Evolutionary conservation across 2,797 vertebrate species (phyloP).

Genomic region (Pseudochirops corinnae): DNA sequence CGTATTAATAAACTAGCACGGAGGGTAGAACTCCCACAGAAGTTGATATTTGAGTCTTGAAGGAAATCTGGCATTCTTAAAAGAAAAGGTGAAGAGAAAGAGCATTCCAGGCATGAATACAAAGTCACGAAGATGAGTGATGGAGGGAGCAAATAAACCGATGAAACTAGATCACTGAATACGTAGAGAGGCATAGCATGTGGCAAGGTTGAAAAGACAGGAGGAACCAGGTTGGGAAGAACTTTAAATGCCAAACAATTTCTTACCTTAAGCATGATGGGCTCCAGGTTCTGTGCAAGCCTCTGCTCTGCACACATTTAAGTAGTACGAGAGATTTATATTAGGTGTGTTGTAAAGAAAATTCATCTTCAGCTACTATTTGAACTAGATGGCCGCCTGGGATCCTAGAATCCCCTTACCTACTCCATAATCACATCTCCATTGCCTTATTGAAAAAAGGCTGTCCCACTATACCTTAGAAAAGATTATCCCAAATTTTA

Average conservation of each 20-base stretch:
- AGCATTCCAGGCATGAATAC: background rate
- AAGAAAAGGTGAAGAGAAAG: background rate
- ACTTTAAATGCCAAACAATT: background rate
- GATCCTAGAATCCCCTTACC: background rate
- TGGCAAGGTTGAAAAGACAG: background rate
- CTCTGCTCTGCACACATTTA: background rate
- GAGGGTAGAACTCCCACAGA: background rate
- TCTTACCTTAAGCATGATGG: constrained; percentile 25
- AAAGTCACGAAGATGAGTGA: background rate
- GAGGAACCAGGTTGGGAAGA: background rate
- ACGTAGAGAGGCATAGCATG: background rate
- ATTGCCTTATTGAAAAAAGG: constrained; percentile 28
- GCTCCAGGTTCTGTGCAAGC: background rate
- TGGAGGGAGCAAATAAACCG: background rate
- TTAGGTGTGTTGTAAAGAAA: background rate
- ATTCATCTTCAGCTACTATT: background rate
- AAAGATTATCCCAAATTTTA: background rate
- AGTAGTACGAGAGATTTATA: background rate
- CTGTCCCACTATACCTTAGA: background rate
- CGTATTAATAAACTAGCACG: background rate
- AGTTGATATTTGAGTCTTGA: background rate
- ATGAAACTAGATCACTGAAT: background rate
- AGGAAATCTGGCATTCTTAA: background rate
- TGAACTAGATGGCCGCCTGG: background rate
- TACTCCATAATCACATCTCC: background rate